Conservation (phyloP, 2,113 vertebrate species). For the Scalopus aquaticus region DNA sequence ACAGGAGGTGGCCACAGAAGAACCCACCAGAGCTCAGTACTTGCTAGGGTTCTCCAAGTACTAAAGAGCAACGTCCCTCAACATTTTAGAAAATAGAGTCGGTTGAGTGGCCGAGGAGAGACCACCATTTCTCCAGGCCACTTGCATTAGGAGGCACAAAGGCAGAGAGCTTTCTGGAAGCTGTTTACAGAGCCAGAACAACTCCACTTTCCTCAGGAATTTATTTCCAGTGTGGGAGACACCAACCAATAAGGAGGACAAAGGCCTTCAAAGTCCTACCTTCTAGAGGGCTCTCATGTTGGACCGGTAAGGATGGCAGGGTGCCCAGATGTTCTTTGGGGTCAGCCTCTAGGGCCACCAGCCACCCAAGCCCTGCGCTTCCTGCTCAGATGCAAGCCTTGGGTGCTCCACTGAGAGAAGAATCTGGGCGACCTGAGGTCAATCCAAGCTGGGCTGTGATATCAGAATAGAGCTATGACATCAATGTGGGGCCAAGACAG, state of each 20-base stretch:
- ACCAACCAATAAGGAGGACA: neutral
- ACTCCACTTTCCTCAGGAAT: neutral
- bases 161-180: neutral
- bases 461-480: constrained; percentile 68
- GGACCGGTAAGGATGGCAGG: neutral
- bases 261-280: constrained; percentile 40
- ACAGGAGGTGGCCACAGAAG: neutral
- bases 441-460: constrained; percentile 47
- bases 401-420: neutral
- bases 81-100: neutral
- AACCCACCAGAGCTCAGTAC: neutral
- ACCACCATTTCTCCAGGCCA: neutral
- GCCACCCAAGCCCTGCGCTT: neutral
- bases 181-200: neutral
- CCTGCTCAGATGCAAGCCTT: neutral
- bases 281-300: constrained; percentile 57
- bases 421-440: neutral
- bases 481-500: neutral
- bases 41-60: neutral
- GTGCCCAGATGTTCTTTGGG: constrained; percentile 50
- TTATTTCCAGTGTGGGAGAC: neutral
- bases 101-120: neutral
- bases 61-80: neutral
- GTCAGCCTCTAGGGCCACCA: constrained; percentile 22
- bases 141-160: neutral